Evolutionary conservation across 1,140 invertebrate genomes (phyloP), one percentile per base, ranked within the genome.

Genomic region (Polypedilum vanderplanki): DNA sequence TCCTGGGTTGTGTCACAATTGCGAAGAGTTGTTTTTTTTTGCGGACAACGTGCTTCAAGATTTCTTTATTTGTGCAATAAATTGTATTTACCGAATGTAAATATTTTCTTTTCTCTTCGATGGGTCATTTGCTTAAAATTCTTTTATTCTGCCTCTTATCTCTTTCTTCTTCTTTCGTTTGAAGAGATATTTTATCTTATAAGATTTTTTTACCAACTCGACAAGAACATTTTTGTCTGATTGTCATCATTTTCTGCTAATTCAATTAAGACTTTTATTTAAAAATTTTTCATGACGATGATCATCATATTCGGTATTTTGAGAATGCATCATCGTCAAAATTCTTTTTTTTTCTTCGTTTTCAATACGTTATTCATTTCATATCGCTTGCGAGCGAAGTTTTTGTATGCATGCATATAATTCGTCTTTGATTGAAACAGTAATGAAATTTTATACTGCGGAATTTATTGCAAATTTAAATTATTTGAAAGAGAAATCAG

Each of bases 381-480:
- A 33, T 33, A 33, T 33, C 24, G 24, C 24, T 33, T 33, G 24
- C 24, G 24, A 33, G 24, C 24, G 24, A 33, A 1, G 24, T 33
- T 33, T 33, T 1, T 33, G 9, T 74, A 40, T 20, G 46, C 17
- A 10, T 74, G 20, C 17, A 18, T 33, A 33, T 74, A 18, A 41
- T 41, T 64, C 20, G 40, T 24, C 12, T 15, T 57, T 57, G 46
- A 57, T 57, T 57, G 46, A 57, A 57, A 12, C 12, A 57, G n/a
- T 77, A 78, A 75, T 77, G 77, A 65, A 74, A 76, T 73, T 33
- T 65, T 64, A 76, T 75, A 75, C 77, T 75, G 75, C 64, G 65
- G 33, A 77, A 64, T 77, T 75, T 17, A 22, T 12, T 76, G 40
- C n/a, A 76, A 18, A 41, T 8, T 64, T 74, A 15, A 40, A 74